Evolutionary conservation across 2,888 invertebrate genomes (phyloP), one percentile per base, ranked within the genome.

Genomic region (Perizoma flavofasciatum): DNA sequence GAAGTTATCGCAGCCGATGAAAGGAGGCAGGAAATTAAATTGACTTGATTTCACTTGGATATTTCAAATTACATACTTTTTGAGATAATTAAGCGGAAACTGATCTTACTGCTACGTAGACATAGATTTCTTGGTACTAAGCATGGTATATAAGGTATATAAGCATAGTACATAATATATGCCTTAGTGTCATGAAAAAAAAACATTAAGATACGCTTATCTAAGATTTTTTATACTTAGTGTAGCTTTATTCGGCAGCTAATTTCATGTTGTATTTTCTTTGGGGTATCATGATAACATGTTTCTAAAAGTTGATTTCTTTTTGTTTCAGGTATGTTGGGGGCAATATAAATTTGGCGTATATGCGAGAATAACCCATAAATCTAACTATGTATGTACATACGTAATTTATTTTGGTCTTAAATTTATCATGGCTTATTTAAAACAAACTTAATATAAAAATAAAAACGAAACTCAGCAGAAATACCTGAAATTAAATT

Each of bases 1-100:
- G 52, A 69, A 65, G 58, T 63, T 66, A 66, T 61, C 1, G 3
- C 50, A 55, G 54, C 43, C 55, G 50, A 41, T 57, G 55, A 78
- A 79, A 71, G 71, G 37, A 5, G 64, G 68, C 75, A 78, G 86
- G 85, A 88, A 88, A 89, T 90, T 88, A 81, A 88, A 85, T 85
- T 78, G 22, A 22, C 73, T 74, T 66, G 59, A 48, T 53, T 53
- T 39, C 50, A 63, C 51, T 58, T 45, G 59, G 53, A 65, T 66
- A 56, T 56, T 57, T 51, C n/a, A 57, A 57, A 46, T 40, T 11
- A 46, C 33, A 11, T 48, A 33, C 5, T 5, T 37, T 37, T n/a
- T n/a, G n/a, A n/a, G n/a, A n/a, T 22, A 41, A 10, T 41, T 41
- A 6, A 39, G 39, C 7, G 22, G 22, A 1, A 22, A 2, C 22